Percentiles rank a stretch among this genome's conserved stretches.
Evolutionary conservation across 2,113 vertebrate species (phyloP).

Genomic region (Cynopterus brachyotis): DNA sequence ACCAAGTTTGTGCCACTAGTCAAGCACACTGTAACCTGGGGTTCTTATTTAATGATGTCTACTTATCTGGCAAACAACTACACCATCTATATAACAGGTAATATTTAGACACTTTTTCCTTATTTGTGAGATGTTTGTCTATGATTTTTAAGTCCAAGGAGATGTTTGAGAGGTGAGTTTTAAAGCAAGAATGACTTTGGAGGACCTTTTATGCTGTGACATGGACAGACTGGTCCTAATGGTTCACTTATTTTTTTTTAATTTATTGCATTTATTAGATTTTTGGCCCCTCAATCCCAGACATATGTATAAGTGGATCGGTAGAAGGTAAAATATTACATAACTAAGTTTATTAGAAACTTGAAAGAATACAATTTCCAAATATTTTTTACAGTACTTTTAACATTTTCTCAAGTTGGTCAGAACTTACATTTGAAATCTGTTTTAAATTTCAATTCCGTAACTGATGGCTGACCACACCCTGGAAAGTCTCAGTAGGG

Average conservation of each 20-base stretch:
- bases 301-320: slow-evolving; percentile 11
- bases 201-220: neutral
- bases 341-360: slow-evolving; percentile 56
- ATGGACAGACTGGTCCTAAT: slow-evolving; percentile 36
- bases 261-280: neutral
- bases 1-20: neutral
- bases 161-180: slow-evolving; percentile 23
- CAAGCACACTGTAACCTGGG: neutral
- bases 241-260: neutral
- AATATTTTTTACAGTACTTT: neutral
- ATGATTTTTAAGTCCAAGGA: slow-evolving; percentile 29
- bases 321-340: slow-evolving; percentile 32
- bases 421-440: slow-evolving; percentile 47
- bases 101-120: neutral
- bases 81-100: neutral
- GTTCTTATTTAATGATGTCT: neutral
- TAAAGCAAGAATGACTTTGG: slow-evolving; percentile 21
- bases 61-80: slow-evolving; percentile 6
- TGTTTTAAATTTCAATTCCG: neutral
- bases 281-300: slow-evolving; percentile 35
- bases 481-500: slow-evolving; percentile 32
- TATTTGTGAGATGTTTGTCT: neutral
- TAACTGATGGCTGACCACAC: slow-evolving; percentile 39
- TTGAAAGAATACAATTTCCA: slow-evolving; percentile 54
- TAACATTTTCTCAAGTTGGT: slow-evolving; percentile 56